Base-by-base conservation (phyloP, 2,888 invertebrate species). In the Anorthoa munda region DNA sequence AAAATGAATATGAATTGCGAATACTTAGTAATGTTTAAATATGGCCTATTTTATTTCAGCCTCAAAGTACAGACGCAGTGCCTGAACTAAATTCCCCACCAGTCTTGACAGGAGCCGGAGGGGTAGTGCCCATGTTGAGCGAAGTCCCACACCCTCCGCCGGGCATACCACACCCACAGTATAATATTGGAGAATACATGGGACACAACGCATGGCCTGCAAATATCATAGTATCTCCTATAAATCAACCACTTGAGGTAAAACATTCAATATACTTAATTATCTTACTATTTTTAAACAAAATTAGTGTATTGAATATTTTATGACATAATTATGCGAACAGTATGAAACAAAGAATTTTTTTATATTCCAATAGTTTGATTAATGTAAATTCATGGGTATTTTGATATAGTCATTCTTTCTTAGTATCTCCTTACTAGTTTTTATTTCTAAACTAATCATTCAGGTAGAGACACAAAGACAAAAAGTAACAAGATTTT, bases 181-280 rank as follows among this genome's bases (percentile, higher is more conserved):
- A 96, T 87, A 95, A 93, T 83, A 93, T 96, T 85, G 94, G 92
- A 67, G 96, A 96, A 66, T 96, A 94, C 79, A 94, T 96, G 72
- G 94, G 93, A 55, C 96, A 94, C 80, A 95, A 95, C 73, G 89
- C 93, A 31, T 96, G 96, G 96, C 94, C 95, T 56, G 92, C 93
- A 5, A 96, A 96, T 82, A 95, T 96, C 77, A 95, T 96, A 79
- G 95, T 96, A 11, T 92, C 95, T 81, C 92, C 95, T 71, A 82
- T 95, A 66, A 95, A 92, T 89, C 96, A 93, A 83, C 96, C 96
- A 45, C 86, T 96, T 86, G 96, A 97, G 97, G 97, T 97, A 88
- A 78, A 69, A 66, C 73, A 4, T 63, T 59, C 11, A 13, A 26
- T 21, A 12, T n/a, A 21, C 1, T 71, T 15, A 13, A 26, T 59